Base-by-base conservation (phyloP, 2,888 invertebrate genomes). In the Ephialtes manifestator region DNA sequence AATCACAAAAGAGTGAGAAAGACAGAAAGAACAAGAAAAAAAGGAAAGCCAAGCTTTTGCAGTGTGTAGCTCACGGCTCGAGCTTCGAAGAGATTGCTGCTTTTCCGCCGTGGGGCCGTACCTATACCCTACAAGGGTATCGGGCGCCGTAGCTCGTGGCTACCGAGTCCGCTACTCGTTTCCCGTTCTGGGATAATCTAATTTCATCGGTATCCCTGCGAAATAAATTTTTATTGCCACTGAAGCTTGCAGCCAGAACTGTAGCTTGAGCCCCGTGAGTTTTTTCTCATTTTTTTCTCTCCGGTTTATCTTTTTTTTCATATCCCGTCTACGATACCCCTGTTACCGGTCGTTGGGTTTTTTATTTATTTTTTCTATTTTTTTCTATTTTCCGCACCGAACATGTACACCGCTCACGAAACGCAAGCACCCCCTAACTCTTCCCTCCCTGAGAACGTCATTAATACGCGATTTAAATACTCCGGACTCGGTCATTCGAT, bases 151-250 rank as follows among this genome's bases (percentile, higher is more conserved):
- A 55, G 55, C 58, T 60, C 72, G 81, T 80, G 81, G 84, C 84
- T 75, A 84, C 85, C 74, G 67, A 75, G 81, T 85, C 80, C 76
- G 78, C 77, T 83, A 76, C 78, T 88, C 86, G 86, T 85, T 86
- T 85, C 74, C 70, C 84, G 78, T 72, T 89, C 87, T 86, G 86
- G 88, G 82, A 89, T 90, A 90, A 90, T 91, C 89, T 89, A 91
- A 90, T 91, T 90, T 87, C 87, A 86, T 86, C 85, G 81, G 86
- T 86, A 84, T 85, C 82, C 78, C 75, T 65, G 84, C 48, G 86
- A 88, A 89, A 90, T 89, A 90, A 90, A 90, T 90, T 90, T 90
- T 90, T 90, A 90, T 90, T 88, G 89, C 87, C 75, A 84, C 83
- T 87, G 88, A 90, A 88, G 88, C 89, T 87, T 81, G 77, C 74